phyloP scores from a whole-genome alignment of 2,888 invertebrate genomes.

The Xanthia togata region DNA sequence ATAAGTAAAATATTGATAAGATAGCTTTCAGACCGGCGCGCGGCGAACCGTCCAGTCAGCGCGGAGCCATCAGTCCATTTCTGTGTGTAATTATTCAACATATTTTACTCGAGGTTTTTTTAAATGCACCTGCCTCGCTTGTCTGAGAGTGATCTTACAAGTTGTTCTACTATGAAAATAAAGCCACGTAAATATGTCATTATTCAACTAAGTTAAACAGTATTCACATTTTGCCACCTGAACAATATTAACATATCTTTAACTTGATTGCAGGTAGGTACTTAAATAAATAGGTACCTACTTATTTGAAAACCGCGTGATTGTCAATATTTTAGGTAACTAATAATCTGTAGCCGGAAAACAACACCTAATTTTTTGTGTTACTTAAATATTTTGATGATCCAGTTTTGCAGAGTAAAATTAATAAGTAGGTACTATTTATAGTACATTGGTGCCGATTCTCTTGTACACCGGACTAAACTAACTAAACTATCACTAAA shows the following conservation, averaged over 20 bases:
- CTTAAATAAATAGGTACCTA: not conserved
- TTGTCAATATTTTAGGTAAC: not conserved
- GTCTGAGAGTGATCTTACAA: conserved; percentile 49
- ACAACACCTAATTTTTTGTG: not conserved
- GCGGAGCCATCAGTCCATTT: not conserved
- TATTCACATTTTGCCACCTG: conserved; percentile 68
- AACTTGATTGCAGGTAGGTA: not conserved
- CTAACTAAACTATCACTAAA: too few species aligned
- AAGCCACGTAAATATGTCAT: conserved; percentile 58
- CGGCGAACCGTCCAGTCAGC: conserved; percentile 39
- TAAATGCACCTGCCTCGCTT: conserved; percentile 39
- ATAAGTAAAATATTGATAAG: conserved; percentile 13
- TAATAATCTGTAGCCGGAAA: not conserved
- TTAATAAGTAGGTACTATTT: too few species aligned
- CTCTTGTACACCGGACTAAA: too few species aligned
- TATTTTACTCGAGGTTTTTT: conserved; percentile 22
- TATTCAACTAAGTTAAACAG: conserved; percentile 69
- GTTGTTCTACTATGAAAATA: conserved; percentile 62
- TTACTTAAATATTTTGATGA: not conserved
- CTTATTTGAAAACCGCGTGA: not conserved
- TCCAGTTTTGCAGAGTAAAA: not conserved
- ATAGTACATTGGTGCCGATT: too few species aligned
- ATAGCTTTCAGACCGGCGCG: conserved; percentile 31
- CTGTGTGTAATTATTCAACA: not conserved
- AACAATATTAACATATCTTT: conserved; percentile 21